Evolutionary conservation across 2,797 vertebrate genomes (phyloP).

Genomic region (Neosilurus hyrtlii): DNA sequence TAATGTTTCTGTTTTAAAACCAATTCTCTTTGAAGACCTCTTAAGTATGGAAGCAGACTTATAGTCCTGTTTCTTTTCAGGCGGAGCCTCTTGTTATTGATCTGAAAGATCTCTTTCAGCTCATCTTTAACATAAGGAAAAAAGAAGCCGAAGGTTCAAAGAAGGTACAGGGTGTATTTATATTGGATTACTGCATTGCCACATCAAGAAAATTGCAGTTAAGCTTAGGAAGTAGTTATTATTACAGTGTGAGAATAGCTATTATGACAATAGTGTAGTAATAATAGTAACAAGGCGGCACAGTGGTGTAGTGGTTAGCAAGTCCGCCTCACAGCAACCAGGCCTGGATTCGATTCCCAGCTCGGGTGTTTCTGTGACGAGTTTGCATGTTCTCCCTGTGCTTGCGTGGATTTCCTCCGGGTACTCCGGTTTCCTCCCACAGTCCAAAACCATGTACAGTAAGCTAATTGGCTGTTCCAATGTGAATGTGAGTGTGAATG

Average conservation of each 20-base stretch:
- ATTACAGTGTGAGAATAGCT: background rate
- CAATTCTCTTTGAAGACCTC: background rate
- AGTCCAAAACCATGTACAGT: too few species aligned
- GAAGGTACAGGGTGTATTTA: constrained; percentile 67
- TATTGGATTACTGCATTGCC: background rate
- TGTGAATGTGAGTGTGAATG: too few species aligned
- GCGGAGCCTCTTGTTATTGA: constrained; percentile 93
- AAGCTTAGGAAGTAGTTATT: constrained; percentile 2
- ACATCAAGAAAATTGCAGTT: background rate
- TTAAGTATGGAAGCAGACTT: constrained; percentile 29
- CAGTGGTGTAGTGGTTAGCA: too few species aligned
- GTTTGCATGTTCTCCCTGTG: too few species aligned
- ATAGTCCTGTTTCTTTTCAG: constrained; percentile 64
- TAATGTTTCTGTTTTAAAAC: background rate
- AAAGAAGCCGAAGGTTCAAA: constrained; percentile 81
- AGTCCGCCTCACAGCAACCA: too few species aligned
- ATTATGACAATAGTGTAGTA: background rate
- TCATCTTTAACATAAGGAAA: constrained; percentile 94
- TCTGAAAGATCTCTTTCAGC: constrained; percentile 95
- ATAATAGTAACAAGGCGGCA: too few species aligned
- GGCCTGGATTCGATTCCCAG: too few species aligned
- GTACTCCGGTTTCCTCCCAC: too few species aligned
- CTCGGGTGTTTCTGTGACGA: too few species aligned
- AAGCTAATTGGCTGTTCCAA: too few species aligned
- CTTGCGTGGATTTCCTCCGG: too few species aligned